phyloP scores from a whole-genome alignment of 2,113 vertebrate species.

The Forbesichthys papilliferus region DNA sequence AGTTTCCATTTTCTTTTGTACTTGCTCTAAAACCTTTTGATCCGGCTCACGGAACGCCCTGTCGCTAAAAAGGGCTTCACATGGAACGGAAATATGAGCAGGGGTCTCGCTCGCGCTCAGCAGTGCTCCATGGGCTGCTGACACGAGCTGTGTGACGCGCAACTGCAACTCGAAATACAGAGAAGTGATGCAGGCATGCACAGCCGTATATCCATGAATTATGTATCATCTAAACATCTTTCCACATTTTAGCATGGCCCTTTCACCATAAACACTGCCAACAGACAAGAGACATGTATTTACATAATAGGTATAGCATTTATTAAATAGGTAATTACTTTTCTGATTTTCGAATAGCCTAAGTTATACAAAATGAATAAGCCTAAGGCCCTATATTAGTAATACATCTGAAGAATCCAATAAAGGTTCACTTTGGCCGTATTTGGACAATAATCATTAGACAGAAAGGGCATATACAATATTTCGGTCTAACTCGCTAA shows the following conservation, averaged over 20 bases:
- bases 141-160: conserved; percentile 45
- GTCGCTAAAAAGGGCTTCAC: conserved; percentile 84
- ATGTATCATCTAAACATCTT: too few species aligned
- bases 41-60: conserved; percentile 89
- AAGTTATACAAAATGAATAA: too few species aligned
- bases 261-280: too few species aligned
- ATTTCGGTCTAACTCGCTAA: background rate
- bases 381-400: too few species aligned
- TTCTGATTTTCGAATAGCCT: too few species aligned
- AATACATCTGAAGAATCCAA: background rate
- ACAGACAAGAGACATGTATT: too few species aligned
- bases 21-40: conserved; percentile 86
- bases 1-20: conserved; percentile 93
- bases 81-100: conserved; percentile 86
- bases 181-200: background rate
- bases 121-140: conserved; percentile 36
- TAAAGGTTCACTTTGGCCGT: too few species aligned
- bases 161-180: conserved; percentile 14
- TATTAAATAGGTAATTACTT: too few species aligned
- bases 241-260: background rate
- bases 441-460: background rate
- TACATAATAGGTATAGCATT: too few species aligned
- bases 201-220: too few species aligned
- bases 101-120: conserved; percentile 51
- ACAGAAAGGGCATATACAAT: background rate